Evolutionary conservation across 2,888 invertebrate genomes (phyloP).

Genomic region (Caenorhabditis uteleia): DNA sequence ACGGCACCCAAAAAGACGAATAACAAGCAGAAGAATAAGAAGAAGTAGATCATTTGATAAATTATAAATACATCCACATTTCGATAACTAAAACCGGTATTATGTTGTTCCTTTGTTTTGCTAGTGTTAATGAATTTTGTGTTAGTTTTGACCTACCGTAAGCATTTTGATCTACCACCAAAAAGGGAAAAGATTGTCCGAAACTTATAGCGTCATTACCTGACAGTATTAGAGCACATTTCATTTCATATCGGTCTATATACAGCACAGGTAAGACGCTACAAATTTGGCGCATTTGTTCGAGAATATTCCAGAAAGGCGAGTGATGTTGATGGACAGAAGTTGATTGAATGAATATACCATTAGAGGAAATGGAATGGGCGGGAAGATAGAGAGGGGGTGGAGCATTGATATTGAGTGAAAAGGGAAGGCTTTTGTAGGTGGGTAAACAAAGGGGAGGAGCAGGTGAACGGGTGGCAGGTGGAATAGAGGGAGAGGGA

Average conservation of each 20-base stretch:
- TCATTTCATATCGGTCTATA: slow-evolving; percentile 19
- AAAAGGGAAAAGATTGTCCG: not conserved
- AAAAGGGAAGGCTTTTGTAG: too few species aligned
- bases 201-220: slow-evolving; percentile 42
- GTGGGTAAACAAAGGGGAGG: too few species aligned
- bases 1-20: slow-evolving; percentile 19
- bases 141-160: too few species aligned
- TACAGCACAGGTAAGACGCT: slow-evolving; percentile 45
- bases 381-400: too few species aligned
- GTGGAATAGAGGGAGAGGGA: too few species aligned
- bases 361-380: not conserved
- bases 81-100: too few species aligned
- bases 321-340: slow-evolving; percentile 11
- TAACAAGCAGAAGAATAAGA: slow-evolving; percentile 19
- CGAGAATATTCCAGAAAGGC: slow-evolving; percentile 23
- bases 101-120: not conserved
- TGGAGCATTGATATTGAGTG: too few species aligned
- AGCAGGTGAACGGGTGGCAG: too few species aligned
- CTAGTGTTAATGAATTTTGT: not conserved
- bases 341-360: not conserved
- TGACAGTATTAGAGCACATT: slow-evolving; percentile 49
- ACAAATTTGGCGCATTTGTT: slow-evolving; percentile 23
- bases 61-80: too few species aligned
- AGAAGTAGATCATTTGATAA: slow-evolving; percentile 21
- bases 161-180: too few species aligned